phyloP scores from a whole-genome alignment of 2,113 vertebrate genomes.

The Sinocyclocheilus anshuiensis region DNA sequence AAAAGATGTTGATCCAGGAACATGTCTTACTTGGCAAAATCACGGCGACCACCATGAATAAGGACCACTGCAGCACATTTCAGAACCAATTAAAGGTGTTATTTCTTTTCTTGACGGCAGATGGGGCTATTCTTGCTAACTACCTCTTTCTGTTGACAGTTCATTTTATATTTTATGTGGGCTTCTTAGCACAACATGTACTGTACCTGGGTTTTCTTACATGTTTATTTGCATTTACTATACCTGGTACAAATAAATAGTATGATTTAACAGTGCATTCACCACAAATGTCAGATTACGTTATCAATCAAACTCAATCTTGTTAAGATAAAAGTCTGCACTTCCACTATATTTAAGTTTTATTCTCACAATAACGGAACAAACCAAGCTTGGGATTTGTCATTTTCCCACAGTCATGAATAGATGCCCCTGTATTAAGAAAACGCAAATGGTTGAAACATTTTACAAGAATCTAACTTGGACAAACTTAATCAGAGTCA shows the following conservation, averaged over 20 bases:
- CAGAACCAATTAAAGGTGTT: background rate
- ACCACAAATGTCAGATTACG: background rate
- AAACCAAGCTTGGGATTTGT: constrained; percentile 1
- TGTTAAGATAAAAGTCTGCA: background rate
- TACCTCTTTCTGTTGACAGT: background rate
- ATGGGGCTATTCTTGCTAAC: background rate
- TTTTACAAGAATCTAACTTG: constrained; percentile 27
- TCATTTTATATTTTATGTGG: background rate
- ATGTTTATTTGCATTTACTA: background rate
- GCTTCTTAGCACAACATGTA: background rate
- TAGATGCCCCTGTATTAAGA: background rate
- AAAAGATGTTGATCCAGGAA: too few species aligned
- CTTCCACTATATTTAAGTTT: background rate
- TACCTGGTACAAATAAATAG: background rate
- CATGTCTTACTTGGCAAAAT: too few species aligned
- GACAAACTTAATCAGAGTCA: constrained; percentile 27
- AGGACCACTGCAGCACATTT: background rate
- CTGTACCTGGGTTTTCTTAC: background rate
- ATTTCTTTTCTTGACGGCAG: background rate
- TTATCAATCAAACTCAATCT: background rate
- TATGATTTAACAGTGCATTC: background rate
- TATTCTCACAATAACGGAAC: background rate
- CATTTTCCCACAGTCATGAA: constrained; percentile 12
- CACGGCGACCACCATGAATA: background rate
- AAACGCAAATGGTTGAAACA: background rate